Base-by-base conservation (phyloP, 2,888 invertebrate genomes). In the Leptinotarsa tumamoca region DNA sequence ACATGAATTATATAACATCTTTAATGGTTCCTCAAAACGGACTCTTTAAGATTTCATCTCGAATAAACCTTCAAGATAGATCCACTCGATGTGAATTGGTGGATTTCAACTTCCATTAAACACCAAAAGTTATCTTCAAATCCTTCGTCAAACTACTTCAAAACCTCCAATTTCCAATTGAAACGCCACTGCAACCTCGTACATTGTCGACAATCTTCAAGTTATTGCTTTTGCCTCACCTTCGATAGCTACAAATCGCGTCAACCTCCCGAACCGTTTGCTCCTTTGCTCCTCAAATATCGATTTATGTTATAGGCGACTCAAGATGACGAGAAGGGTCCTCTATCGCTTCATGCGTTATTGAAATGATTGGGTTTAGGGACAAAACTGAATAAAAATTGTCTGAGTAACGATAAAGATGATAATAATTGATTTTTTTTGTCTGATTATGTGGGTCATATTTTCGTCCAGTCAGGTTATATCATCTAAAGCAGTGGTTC, bases 201-300 rank as follows among this genome's bases (percentile, higher is more conserved):
- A 58, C 21, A 58, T 58, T 58, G 58, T 58, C 58, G 58, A 58
- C 21, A 58, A 23, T 58, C 58, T 58, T 15, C 23, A 23, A 58
- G 58, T 15, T 58, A 58, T 58, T 58, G 58, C 58, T 58, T 14
- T 58, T 15, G 23, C 23, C 58, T 58, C 58, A 58, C 58, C 21
- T 58, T 58, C 58, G 58, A 58, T 58, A 58, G 58, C 58, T 58
- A 58, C 58, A 58, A 58, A 58, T 58, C 58, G 23, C 58, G 4
- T 58, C 58, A 58, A 58, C 15, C 23, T 58, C 15, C 58, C 58
- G 4, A 58, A 15, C 23, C 23, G 58, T 15, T 23, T 23, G 58
- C 58, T 58, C 58, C 58, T 58, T 23, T 23, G 58, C 58, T 58
- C 58, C 58, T 58, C 58, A 58, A 58, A 58, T 58, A 58, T 58